phyloP scores from a whole-genome alignment of 2,113 vertebrate species.

The Psittacus erithacus region DNA sequence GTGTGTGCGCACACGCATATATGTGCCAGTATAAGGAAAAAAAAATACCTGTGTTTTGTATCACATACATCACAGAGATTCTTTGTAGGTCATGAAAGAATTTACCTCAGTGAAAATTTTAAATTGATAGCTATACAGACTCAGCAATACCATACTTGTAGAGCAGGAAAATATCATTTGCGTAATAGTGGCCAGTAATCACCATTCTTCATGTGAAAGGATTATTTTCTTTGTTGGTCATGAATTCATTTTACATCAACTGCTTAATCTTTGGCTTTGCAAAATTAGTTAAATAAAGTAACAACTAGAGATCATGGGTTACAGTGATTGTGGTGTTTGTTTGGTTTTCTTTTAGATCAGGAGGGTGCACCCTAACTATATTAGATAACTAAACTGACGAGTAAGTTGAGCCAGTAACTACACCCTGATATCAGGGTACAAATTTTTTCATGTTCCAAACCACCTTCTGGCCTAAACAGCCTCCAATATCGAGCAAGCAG shows the following conservation, averaged over 20 bases:
- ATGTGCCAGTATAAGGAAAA: fast-evolving
- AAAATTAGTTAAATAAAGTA: background rate
- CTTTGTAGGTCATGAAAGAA: background rate
- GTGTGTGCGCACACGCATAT: fast-evolving
- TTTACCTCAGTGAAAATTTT: background rate
- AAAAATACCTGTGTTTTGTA: background rate
- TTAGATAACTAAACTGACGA: background rate
- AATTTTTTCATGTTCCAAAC: background rate
- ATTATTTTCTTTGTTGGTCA: background rate
- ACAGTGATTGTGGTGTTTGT: background rate
- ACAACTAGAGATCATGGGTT: background rate
- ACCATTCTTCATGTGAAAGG: background rate
- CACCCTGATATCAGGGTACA: background rate
- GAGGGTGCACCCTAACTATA: background rate
- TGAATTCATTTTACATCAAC: background rate
- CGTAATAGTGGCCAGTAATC: background rate
- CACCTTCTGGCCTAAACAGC: background rate
- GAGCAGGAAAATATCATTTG: background rate
- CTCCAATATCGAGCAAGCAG: background rate
- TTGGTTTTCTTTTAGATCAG: fast-evolving
- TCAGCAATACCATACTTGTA: background rate
- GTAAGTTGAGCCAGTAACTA: background rate
- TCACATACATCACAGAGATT: background rate
- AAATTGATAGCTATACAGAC: background rate
- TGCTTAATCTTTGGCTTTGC: background rate